Percentiles rank a stretch among this genome's conserved stretches.
Conservation (phyloP, 1,140 invertebrate species). For the Bombus ignitus region DNA sequence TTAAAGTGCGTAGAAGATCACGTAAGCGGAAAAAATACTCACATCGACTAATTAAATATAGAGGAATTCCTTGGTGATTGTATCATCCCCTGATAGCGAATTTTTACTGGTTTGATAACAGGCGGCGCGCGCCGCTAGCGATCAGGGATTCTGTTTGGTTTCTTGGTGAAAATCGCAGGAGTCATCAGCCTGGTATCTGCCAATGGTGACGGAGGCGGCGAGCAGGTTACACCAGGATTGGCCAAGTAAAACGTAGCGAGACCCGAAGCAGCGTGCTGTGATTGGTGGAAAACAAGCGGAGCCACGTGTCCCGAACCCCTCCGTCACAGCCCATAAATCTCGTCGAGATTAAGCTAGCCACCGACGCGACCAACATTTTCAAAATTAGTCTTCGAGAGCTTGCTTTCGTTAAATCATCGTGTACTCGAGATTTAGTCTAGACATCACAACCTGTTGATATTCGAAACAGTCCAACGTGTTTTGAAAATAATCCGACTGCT, state of each 20-base stretch:
- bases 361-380: not conserved
- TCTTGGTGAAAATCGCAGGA: not conserved
- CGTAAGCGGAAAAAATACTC: not conserved
- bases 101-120: not conserved
- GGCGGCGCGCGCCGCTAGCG: not conserved
- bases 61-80: not conserved
- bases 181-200: constrained; percentile 54
- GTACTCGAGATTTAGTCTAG: not conserved
- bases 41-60: not conserved
- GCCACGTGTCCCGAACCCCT: constrained; percentile 29
- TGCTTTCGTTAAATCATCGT: not conserved
- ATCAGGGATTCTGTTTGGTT: not conserved
- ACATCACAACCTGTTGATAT: not conserved
- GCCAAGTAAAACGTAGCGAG: constrained; percentile 18
- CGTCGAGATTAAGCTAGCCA: constrained; percentile 15
- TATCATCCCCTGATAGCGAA: constrained; percentile 9
- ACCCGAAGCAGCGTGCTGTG: not conserved
- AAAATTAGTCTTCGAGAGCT: constrained; percentile 13
- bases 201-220: constrained; percentile 48
- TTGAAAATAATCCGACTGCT: not conserved
- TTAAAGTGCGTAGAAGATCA: not conserved
- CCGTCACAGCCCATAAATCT: constrained; percentile 17
- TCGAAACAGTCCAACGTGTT: not conserved
- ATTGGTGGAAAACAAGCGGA: constrained; percentile 44
- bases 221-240: constrained; percentile 33